Conservation (phyloP, 2,888 invertebrate species). For the Scrobipalpa costella region DNA sequence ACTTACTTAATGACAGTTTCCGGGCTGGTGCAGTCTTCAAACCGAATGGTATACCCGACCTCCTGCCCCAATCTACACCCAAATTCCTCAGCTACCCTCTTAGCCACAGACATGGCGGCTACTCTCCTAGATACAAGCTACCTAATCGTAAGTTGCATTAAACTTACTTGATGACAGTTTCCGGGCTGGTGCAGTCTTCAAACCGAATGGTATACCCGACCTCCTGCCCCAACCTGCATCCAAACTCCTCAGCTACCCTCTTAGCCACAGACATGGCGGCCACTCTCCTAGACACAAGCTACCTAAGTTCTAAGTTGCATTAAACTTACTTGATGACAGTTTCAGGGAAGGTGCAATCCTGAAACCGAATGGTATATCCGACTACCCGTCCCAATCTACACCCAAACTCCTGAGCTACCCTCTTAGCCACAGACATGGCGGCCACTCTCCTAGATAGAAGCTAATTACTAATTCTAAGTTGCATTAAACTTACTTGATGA, state of each 20-base stretch:
- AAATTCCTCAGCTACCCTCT: constrained; percentile 98
- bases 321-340: constrained; percentile 94
- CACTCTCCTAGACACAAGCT: constrained; percentile 93
- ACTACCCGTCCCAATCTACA: constrained; percentile 98
- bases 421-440: constrained; percentile 99
- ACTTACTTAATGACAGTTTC: constrained; percentile 96
- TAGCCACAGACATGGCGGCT: constrained; percentile 99
- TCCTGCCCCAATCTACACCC: constrained; percentile 98
- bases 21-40: constrained; percentile 98
- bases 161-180: constrained; percentile 96
- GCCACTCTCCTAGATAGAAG: constrained; percentile 95
- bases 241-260: constrained; percentile 98
- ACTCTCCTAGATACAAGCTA: constrained; percentile 95
- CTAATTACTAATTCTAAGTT: too few species aligned
- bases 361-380: constrained; percentile 99
- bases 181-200: constrained; percentile 98
- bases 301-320: too few species aligned
- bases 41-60: constrained; percentile 99
- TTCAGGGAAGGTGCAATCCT: constrained; percentile 98
- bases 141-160: too few species aligned
- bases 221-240: constrained; percentile 97
- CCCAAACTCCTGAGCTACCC: constrained; percentile 99
- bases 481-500: constrained; percentile 96
- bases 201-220: constrained; percentile 99
- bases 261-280: constrained; percentile 99